phyloP scores from a whole-genome alignment of 2,888 invertebrate genomes.

The Hydriomena furcata region DNA sequence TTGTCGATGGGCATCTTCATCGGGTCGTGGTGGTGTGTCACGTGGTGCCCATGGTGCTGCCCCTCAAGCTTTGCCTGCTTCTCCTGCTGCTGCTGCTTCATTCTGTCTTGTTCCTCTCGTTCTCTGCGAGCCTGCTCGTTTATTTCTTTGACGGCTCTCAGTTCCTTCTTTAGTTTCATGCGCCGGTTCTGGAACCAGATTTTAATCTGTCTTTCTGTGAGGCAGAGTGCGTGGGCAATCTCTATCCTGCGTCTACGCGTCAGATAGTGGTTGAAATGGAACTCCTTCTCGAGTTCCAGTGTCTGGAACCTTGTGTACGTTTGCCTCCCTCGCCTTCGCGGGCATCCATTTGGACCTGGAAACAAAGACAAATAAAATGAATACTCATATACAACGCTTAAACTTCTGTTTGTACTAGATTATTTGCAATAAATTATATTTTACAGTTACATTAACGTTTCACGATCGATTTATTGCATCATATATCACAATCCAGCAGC shows the following conservation, averaged over 20 bases:
- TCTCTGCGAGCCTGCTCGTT: conserved; percentile 96
- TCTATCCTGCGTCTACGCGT: conserved; percentile 98
- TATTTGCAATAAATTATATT: conserved; percentile 46
- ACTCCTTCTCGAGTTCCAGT: conserved; percentile 98
- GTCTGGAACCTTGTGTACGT: conserved; percentile 99
- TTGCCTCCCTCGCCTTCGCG: conserved; percentile 96
- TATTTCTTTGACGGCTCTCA: conserved; percentile 96
- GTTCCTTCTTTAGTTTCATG: conserved; percentile 98
- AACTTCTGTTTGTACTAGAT: conserved; percentile 36
- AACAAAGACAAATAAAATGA: conserved; percentile 56
- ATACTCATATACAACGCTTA: conserved; percentile 30
- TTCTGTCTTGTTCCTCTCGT: conserved; percentile 94
- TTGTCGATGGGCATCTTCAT: conserved; percentile 90
- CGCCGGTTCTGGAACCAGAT: conserved; percentile 98
- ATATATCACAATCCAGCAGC: conserved; percentile 66
- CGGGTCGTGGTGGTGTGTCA: conserved; percentile 88
- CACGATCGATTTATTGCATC: conserved; percentile 69
- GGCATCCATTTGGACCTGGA: conserved; percentile 97
- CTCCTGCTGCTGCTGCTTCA: conserved; percentile 95
- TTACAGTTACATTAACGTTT: conserved; percentile 55
- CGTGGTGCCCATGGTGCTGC: conserved; percentile 88
- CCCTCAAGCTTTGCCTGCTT: conserved; percentile 91
- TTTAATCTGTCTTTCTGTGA: conserved; percentile 98
- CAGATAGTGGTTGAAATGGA: conserved; percentile 98
- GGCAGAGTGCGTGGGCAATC: conserved; percentile 97